These are phyloP conservation scores for Lutraria rhynchaena DNA, from an alignment of 1,140 invertebrate species.

Conservation along the genomic window DNA sequence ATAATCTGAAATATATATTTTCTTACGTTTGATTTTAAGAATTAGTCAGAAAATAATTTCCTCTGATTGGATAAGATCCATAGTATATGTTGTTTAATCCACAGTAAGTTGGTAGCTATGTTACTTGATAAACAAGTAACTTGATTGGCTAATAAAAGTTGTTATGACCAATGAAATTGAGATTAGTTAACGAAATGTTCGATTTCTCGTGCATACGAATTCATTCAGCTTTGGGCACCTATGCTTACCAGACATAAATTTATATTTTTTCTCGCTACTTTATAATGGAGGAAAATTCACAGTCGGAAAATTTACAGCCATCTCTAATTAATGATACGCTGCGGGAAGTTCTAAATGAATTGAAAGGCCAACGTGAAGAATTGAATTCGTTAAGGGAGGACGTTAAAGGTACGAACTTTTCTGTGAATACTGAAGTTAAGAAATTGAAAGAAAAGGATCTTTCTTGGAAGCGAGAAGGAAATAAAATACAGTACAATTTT, in stretches of 20 bases:
- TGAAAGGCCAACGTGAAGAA: background rate
- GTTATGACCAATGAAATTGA: background rate
- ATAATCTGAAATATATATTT: too few relatives aligned
- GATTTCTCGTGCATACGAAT: background rate
- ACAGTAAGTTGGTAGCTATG: background rate
- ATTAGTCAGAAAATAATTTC: background rate
- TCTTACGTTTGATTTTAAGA: too few relatives aligned
- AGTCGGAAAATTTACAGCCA: background rate
- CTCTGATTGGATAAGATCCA: background rate
- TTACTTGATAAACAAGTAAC: too few relatives aligned
- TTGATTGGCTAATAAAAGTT: background rate
- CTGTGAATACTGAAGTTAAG: background rate
- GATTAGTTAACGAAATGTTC: background rate
- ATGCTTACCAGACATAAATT: background rate
- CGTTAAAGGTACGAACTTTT: background rate
- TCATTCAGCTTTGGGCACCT: slow-evolving; percentile 2
- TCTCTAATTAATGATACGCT: background rate
- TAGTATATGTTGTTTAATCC: background rate
- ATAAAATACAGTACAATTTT: background rate
- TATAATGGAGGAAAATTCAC: slow-evolving; percentile 2
- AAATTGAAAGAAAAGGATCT: slow-evolving; percentile 1
- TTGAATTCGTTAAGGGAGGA: background rate
- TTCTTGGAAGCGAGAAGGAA: background rate
- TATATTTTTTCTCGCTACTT: background rate
- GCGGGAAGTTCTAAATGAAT: background rate